phyloP scores from a whole-genome alignment of 2,113 vertebrate species.

The Sclerurus mexicanus region DNA sequence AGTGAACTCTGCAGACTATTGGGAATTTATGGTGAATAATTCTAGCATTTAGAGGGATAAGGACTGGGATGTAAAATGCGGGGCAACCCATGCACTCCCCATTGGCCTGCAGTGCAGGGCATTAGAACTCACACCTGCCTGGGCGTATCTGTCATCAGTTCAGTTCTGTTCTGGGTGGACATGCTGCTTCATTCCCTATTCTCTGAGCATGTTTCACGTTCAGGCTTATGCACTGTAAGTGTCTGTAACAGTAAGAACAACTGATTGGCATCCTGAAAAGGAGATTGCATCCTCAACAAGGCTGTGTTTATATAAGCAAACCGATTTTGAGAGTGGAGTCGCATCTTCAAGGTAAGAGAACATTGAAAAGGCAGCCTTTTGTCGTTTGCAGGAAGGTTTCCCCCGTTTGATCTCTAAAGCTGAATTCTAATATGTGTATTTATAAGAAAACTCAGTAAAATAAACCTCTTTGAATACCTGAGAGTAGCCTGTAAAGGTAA shows the following conservation, averaged over 20 bases:
- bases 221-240: background rate
- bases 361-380: background rate
- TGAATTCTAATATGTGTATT: background rate
- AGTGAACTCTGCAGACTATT: background rate
- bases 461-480: background rate
- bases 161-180: background rate
- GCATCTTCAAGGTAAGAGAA: background rate
- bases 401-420: background rate
- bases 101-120: background rate
- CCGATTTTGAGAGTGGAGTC: background rate
- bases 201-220: background rate
- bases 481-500: background rate
- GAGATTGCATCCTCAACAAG: background rate
- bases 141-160: background rate
- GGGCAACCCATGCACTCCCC: accelerated
- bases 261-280: background rate
- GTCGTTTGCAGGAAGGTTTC: background rate
- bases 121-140: background rate
- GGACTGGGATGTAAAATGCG: background rate
- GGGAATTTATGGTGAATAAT: background rate
- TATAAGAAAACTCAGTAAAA: background rate
- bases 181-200: background rate
- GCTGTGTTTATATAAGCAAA: background rate
- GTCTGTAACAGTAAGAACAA: background rate
- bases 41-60: background rate